Evolutionary conservation across 2,113 vertebrate genomes (phyloP).

Genomic region (Elephantulus edwardii): DNA sequence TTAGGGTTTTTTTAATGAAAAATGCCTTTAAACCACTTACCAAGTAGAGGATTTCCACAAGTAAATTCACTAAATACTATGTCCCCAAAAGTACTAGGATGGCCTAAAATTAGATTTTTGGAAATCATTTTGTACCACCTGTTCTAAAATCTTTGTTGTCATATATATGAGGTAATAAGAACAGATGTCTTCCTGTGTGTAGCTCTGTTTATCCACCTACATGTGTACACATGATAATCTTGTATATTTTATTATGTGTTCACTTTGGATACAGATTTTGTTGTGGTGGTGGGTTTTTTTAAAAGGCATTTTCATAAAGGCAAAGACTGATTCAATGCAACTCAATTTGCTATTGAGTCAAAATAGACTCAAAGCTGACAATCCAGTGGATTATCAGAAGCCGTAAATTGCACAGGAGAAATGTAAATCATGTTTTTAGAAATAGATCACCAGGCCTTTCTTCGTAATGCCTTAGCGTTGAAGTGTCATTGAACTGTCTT

Average conservation of each 20-base stretch:
- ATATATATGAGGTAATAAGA: background rate
- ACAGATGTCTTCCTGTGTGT: background rate
- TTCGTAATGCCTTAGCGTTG: background rate
- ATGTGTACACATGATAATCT: no score
- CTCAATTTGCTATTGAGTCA: no score
- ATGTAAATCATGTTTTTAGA: no score
- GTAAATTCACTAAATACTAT: background rate
- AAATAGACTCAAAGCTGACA: no score
- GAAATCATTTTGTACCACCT: background rate
- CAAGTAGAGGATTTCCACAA: constrained; percentile 30
- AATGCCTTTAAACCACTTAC: constrained; percentile 6
- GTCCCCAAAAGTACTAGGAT: background rate
- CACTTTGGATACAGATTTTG: background rate
- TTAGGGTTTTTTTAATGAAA: constrained; percentile 41
- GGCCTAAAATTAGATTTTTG: background rate
- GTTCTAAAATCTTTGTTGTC: background rate
- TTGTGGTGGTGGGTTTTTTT: no score
- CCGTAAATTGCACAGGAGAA: no score
- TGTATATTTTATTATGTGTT: background rate
- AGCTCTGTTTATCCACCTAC: background rate
- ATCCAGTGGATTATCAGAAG: no score
- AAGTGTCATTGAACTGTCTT: background rate
- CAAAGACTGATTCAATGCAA: background rate
- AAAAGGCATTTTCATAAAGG: background rate
- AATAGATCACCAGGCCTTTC: background rate